A percentile compares a stretch with the other conserved stretches of the same genome.
Conservation (phyloP, 2,888 invertebrate genomes). For the Icerya purchasi region DNA sequence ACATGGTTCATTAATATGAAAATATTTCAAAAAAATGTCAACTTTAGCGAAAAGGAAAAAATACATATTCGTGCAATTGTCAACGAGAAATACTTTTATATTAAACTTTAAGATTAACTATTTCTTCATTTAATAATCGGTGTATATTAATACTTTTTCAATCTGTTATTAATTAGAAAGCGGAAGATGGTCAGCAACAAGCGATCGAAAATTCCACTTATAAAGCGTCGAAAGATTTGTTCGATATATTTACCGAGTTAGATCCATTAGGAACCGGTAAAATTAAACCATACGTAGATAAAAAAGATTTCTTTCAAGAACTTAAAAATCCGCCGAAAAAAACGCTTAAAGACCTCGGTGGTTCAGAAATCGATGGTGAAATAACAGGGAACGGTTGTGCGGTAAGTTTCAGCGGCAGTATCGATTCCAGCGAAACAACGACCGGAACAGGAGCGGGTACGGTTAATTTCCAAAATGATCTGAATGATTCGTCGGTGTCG, state of each 20-base stretch:
- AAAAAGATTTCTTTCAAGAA: slow-evolving; percentile 89
- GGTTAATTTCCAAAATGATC: not conserved
- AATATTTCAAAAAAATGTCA: too few species aligned
- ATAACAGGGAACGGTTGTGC: not conserved
- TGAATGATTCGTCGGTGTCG: not conserved
- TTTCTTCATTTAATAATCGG: not conserved
- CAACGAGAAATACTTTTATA: too few species aligned
- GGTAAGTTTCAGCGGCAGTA: not conserved
- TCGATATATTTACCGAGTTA: slow-evolving; percentile 76
- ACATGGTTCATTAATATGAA: too few species aligned
- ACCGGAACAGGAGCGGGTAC: not conserved
- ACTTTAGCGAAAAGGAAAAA: too few species aligned
- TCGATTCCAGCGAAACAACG: not conserved
- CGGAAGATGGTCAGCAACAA: not conserved
- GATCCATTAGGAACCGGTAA: slow-evolving; percentile 82
- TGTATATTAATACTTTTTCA: not conserved
- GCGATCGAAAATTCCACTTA: not conserved
- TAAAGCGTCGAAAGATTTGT: slow-evolving; percentile 13
- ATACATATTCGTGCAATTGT: too few species aligned
- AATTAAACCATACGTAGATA: slow-evolving; percentile 80
- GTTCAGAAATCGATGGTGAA: slow-evolving; percentile 6
- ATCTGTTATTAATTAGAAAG: not conserved
- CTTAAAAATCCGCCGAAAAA: slow-evolving; percentile 86
- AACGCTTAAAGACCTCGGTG: slow-evolving; percentile 64
- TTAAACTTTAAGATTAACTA: not conserved